Evolutionary conservation across 2,113 vertebrate species (phyloP).

Genomic region (Himantopus leucocephalus): DNA sequence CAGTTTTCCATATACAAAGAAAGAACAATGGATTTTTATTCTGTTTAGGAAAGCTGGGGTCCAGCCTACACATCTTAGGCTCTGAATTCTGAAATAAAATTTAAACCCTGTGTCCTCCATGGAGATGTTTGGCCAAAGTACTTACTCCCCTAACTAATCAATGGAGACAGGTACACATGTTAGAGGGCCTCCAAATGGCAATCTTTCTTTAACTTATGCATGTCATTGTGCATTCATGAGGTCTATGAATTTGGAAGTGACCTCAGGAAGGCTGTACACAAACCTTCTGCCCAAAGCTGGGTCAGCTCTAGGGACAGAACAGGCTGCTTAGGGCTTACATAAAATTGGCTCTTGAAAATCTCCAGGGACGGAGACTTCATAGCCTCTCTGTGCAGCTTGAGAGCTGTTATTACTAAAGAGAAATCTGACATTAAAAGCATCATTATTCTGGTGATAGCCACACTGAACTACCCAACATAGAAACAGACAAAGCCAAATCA

Average conservation of each 20-base stretch:
- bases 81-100: not conserved
- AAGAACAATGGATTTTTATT: not conserved
- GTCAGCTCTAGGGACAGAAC: not conserved
- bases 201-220: not conserved
- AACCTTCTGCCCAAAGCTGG: not conserved
- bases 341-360: not conserved
- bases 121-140: not conserved
- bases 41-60: not conserved
- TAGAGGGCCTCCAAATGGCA: not conserved
- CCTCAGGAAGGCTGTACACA: not conserved
- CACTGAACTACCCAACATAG: not conserved
- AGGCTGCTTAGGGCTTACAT: not conserved
- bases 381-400: not conserved
- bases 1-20: not conserved
- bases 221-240: not conserved
- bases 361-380: not conserved
- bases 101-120: not conserved
- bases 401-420: not conserved
- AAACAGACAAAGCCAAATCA: not conserved
- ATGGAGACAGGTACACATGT: rapidly evolving
- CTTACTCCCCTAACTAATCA: not conserved
- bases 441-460: not conserved
- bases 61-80: not conserved
- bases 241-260: not conserved
- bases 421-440: not conserved